These are phyloP conservation scores for Eilema griseolum DNA, from an alignment of 2,888 invertebrate genomes.

Conservation along the genomic window DNA sequence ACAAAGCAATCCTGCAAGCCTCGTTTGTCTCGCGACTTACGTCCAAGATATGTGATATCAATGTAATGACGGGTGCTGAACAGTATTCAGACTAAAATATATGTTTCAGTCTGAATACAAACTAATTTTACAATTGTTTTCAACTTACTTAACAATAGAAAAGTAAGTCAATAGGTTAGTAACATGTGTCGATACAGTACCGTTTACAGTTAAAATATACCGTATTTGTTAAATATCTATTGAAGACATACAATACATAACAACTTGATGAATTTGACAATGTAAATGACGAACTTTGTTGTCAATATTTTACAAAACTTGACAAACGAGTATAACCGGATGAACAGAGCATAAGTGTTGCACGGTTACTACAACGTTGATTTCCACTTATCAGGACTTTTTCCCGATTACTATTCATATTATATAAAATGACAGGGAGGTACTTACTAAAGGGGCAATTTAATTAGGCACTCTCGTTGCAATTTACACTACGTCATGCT, in stretches of 20 bases:
- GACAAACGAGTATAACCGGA: background rate
- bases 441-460: too few species aligned
- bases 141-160: background rate
- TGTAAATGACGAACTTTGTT: background rate
- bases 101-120: background rate
- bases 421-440: too few species aligned
- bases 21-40: too few species aligned
- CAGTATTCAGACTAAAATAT: background rate
- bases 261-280: background rate
- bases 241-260: background rate
- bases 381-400: too few species aligned
- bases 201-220: slow-evolving; percentile 1
- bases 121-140: background rate
- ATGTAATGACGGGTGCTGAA: background rate
- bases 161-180: background rate
- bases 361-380: too few species aligned
- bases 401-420: too few species aligned
- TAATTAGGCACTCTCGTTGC: too few species aligned
- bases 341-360: background rate
- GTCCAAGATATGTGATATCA: too few species aligned
- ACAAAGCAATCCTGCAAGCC: too few species aligned
- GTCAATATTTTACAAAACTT: background rate
- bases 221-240: background rate
- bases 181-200: background rate
- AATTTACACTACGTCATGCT: too few species aligned